Percentiles rank a stretch among this genome's conserved stretches.
phyloP scores from a whole-genome alignment of 2,113 vertebrate species.

The Ceyx cyanopectus region DNA sequence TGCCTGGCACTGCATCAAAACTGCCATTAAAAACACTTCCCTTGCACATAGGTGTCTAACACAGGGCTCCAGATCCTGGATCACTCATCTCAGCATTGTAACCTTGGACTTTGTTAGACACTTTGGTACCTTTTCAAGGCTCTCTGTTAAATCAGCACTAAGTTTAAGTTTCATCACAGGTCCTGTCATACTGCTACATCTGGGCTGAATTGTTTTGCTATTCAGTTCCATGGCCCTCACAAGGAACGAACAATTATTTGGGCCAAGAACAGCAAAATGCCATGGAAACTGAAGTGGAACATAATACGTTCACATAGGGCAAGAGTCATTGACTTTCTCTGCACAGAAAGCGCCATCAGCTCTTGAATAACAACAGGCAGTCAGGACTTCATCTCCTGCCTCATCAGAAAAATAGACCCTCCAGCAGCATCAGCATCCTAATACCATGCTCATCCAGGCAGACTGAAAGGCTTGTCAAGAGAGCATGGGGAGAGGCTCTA shows the following conservation, averaged over 20 bases:
- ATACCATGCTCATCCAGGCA: neutral
- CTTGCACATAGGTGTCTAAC: neutral
- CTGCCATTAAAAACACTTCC: neutral
- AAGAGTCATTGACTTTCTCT: neutral
- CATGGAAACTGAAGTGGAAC: constrained; percentile 11
- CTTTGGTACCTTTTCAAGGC: neutral
- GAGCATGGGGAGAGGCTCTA: neutral
- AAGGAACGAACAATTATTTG: constrained; percentile 2
- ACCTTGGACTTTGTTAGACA: neutral
- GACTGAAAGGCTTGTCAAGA: neutral
- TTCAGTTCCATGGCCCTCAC: neutral
- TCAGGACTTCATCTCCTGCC: neutral
- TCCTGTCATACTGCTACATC: rapidly evolving
- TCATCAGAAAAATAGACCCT: constrained; percentile 23
- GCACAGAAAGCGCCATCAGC: neutral
- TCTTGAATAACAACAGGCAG: constrained; percentile 15
- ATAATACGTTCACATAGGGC: neutral
- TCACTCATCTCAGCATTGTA: neutral
- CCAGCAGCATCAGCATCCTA: neutral
- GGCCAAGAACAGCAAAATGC: constrained; percentile 13
- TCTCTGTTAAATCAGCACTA: neutral
- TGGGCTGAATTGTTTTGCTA: neutral
- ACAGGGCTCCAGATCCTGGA: neutral
- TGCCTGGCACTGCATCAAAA: neutral
- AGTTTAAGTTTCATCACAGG: neutral